These are phyloP conservation scores for Synaphobranchus kaupii DNA, from an alignment of 2,797 vertebrate species.

Conservation along the genomic window DNA sequence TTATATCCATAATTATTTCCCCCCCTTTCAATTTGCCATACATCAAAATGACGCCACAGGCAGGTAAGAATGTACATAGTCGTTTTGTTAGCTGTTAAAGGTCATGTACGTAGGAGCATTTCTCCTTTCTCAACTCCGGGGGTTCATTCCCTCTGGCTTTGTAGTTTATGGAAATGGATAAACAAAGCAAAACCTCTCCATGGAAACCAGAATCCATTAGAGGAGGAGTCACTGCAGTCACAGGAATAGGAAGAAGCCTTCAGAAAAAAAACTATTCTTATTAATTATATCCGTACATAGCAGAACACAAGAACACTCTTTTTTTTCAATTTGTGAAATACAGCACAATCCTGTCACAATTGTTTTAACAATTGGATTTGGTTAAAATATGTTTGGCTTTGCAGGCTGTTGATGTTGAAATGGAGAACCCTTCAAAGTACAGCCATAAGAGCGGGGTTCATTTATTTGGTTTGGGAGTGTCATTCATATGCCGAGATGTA, in stretches of 20 bases:
- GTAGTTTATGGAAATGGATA: neutral
- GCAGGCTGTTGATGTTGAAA: neutral
- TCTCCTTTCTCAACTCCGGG: neutral
- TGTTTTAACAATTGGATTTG: neutral
- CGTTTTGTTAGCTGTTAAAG: neutral
- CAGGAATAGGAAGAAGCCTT: neutral
- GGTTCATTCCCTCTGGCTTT: neutral
- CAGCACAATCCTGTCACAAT: neutral
- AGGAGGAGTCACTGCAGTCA: neutral
- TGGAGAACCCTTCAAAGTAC: neutral
- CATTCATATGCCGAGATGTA: neutral
- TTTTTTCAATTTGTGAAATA: neutral
- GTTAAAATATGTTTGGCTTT: neutral
- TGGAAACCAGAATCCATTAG: neutral
- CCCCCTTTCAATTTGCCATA: neutral
- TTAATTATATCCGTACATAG: neutral
- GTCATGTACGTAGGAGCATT: neutral
- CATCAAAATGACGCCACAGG: neutral
- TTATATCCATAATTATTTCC: neutral
- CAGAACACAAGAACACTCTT: neutral
- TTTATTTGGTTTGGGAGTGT: neutral
- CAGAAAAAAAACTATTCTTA: neutral
- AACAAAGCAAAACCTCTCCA: neutral
- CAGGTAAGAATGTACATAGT: neutral
- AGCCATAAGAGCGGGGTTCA: neutral